phyloP scores from a whole-genome alignment of 2,113 vertebrate species.

The Epinephelus cyanopodus region DNA sequence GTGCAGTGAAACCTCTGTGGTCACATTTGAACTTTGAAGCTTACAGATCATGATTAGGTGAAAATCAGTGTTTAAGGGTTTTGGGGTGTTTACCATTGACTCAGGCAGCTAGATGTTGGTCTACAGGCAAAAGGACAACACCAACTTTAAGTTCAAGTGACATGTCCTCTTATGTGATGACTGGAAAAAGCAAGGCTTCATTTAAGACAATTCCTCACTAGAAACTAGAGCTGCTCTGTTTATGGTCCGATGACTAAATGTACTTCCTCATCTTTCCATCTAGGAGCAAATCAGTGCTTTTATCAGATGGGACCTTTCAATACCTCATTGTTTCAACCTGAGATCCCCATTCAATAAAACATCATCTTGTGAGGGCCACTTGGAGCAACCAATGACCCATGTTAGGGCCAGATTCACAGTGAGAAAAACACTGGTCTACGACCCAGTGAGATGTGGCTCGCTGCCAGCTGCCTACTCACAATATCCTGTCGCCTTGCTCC shows the following conservation, averaged over 20 bases:
- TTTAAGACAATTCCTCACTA: background rate
- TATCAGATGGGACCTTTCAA: conserved; percentile 42
- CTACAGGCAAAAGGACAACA: background rate
- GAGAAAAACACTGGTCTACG: conserved; percentile 63
- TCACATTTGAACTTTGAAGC: conserved; percentile 17
- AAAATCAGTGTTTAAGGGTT: background rate
- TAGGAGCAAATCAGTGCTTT: conserved; percentile 34
- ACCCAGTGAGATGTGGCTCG: conserved; percentile 56
- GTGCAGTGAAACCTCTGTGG: conserved; percentile 27
- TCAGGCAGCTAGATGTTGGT: background rate
- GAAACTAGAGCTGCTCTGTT: conserved; percentile 31
- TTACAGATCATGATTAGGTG: conserved; percentile 8
- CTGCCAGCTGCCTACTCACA: conserved; percentile 63
- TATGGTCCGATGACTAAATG: conserved; percentile 34
- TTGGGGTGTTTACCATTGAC: background rate
- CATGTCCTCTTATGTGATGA: background rate
- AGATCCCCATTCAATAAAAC: conserved; percentile 56
- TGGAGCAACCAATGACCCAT: conserved; percentile 59
- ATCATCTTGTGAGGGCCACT: conserved; percentile 43
- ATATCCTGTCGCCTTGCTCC: conserved; percentile 35
- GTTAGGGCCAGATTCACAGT: conserved; percentile 44
- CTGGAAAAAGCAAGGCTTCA: background rate
- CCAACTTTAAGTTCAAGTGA: background rate
- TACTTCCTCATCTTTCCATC: conserved; percentile 18
- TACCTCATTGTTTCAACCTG: conserved; percentile 44